A percentile compares a stretch with the other conserved stretches of the same genome.
Evolutionary conservation across 2,797 vertebrate genomes (phyloP).

Genomic region (Ispidina picta): DNA sequence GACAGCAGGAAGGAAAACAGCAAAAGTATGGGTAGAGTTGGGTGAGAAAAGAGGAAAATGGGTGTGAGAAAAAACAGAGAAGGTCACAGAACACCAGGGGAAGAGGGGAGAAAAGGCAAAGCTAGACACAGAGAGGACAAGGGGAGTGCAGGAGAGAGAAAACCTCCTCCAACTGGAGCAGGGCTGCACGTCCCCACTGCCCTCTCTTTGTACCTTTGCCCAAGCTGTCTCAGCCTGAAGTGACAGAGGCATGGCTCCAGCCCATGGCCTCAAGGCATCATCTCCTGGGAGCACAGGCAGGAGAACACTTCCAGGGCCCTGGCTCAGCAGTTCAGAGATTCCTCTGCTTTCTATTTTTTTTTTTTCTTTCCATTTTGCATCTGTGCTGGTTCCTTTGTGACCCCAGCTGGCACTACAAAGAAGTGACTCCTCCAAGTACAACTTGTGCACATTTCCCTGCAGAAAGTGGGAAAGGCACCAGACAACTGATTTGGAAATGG

Average conservation of each 20-base stretch:
- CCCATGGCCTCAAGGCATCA: neutral
- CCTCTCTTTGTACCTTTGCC: neutral
- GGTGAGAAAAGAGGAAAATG: neutral
- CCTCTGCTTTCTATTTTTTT: neutral
- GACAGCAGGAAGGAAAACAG: neutral
- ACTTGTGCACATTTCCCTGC: slow-evolving; percentile 37
- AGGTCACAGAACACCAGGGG: neutral
- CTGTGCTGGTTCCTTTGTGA: slow-evolving; percentile 34
- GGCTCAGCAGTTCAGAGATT: neutral
- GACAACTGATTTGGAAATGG: slow-evolving; percentile 31
- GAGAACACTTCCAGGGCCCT: neutral
- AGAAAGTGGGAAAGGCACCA: slow-evolving; percentile 44
- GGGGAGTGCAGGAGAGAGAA: neutral
- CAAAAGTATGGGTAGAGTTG: rapidly evolving
- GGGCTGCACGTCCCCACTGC: neutral
- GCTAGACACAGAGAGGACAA: neutral
- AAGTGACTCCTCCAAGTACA: slow-evolving; percentile 44
- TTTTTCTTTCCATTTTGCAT: neutral
- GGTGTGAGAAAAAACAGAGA: neutral
- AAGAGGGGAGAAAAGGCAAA: neutral
- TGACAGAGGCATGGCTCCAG: neutral
- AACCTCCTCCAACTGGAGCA: neutral
- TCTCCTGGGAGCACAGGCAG: neutral
- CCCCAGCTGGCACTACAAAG: slow-evolving; percentile 23
- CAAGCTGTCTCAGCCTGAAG: neutral